A percentile compares a stretch with the other conserved stretches of the same genome.
These are phyloP conservation scores for Condylura cristata DNA, from an alignment of 2,113 vertebrate genomes.

Conservation along the genomic window DNA sequence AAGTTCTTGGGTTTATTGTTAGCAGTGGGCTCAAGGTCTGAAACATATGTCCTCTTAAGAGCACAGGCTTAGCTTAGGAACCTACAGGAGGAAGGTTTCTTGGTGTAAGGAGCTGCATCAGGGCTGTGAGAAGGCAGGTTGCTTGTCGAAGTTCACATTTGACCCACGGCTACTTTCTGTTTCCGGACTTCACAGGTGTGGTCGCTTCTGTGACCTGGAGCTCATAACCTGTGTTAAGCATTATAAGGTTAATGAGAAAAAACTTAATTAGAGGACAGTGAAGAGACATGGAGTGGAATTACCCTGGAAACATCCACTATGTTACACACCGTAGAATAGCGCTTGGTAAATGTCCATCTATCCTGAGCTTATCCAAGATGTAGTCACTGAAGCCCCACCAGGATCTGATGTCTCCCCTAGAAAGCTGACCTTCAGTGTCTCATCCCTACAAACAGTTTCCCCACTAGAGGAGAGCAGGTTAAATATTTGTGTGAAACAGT, in stretches of 20 bases:
- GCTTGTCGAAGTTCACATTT: not conserved
- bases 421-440: not conserved
- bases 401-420: not conserved
- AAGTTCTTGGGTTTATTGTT: not conserved
- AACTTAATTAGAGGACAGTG: slow-evolving; percentile 45
- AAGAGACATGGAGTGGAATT: not conserved
- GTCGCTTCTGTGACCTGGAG: not conserved
- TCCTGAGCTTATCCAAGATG: not conserved
- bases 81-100: not conserved
- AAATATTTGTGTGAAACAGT: not conserved
- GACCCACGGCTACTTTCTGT: not conserved
- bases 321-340: no score
- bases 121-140: not conserved
- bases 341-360: not conserved
- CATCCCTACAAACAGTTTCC: not conserved
- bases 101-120: not conserved
- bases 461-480: not conserved
- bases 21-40: not conserved
- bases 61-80: not conserved
- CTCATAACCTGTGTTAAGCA: not conserved
- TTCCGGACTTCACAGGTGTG: slow-evolving; percentile 15
- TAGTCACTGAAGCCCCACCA: not conserved
- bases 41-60: not conserved
- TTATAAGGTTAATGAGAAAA: not conserved
- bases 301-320: not conserved